phyloP scores from a whole-genome alignment of 2,113 vertebrate species.

The Hystrix brachyura region DNA sequence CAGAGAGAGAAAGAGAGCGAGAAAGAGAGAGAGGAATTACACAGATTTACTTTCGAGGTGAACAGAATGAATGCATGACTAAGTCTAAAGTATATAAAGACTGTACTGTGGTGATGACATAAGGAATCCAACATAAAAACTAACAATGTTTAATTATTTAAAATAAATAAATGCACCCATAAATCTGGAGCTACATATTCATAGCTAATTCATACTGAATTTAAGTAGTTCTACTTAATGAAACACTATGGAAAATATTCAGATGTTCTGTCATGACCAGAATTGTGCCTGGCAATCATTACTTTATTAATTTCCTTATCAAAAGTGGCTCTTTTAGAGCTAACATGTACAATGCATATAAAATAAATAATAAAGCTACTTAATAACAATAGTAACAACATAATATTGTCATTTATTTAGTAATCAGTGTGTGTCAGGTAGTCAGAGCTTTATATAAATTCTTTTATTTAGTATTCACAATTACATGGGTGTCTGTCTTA shows the following conservation, averaged over 20 bases:
- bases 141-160: not conserved
- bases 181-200: not conserved
- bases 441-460: not conserved
- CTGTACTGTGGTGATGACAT: not conserved
- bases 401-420: not conserved
- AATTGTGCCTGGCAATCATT: not conserved
- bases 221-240: not conserved
- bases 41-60: not conserved
- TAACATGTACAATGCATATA: not conserved
- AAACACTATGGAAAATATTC: not conserved
- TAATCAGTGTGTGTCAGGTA: not conserved
- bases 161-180: not conserved
- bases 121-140: not conserved
- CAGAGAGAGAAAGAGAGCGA: not conserved
- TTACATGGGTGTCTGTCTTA: not conserved
- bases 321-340: not conserved
- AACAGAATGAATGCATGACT: not conserved
- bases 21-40: not conserved
- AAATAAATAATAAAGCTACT: not conserved
- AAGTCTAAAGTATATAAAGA: not conserved
- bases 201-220: not conserved
- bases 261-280: not conserved
- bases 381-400: not conserved
- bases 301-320: not conserved
- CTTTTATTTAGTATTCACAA: not conserved